Conservation (phyloP, 2,797 vertebrate species). For the Melanotaenia nigrans region DNA sequence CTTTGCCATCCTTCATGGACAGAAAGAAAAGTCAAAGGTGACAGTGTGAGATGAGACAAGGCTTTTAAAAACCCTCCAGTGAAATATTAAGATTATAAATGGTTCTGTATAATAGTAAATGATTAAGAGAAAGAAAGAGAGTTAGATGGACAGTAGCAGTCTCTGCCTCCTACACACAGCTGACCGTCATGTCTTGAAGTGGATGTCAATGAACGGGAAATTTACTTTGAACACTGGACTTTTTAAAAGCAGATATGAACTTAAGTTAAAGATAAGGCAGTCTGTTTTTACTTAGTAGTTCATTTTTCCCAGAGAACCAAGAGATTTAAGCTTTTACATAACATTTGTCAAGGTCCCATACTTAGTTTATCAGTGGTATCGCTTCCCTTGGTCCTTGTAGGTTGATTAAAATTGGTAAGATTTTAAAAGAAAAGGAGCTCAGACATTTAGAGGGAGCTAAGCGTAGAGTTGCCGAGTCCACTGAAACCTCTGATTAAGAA, state of each 20-base stretch:
- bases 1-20: neutral
- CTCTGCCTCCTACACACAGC: slow-evolving; percentile 4
- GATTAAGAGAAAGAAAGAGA: neutral
- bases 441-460: neutral
- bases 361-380: neutral
- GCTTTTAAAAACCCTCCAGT: neutral
- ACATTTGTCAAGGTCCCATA: neutral
- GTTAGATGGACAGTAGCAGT: neutral
- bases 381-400: neutral
- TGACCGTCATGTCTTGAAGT: slow-evolving; percentile 6
- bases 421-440: neutral
- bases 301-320: too few species aligned
- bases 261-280: neutral
- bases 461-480: too few species aligned
- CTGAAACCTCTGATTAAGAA: neutral
- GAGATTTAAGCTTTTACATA: too few species aligned
- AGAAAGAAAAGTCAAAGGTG: neutral
- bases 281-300: too few species aligned
- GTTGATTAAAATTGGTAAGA: neutral
- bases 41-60: too few species aligned
- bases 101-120: neutral
- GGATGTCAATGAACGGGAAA: slow-evolving; percentile 2
- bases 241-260: neutral
- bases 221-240: neutral
- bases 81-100: neutral